These are phyloP conservation scores for Limonius californicus DNA, from an alignment of 1,140 invertebrate species.

Conservation along the genomic window DNA sequence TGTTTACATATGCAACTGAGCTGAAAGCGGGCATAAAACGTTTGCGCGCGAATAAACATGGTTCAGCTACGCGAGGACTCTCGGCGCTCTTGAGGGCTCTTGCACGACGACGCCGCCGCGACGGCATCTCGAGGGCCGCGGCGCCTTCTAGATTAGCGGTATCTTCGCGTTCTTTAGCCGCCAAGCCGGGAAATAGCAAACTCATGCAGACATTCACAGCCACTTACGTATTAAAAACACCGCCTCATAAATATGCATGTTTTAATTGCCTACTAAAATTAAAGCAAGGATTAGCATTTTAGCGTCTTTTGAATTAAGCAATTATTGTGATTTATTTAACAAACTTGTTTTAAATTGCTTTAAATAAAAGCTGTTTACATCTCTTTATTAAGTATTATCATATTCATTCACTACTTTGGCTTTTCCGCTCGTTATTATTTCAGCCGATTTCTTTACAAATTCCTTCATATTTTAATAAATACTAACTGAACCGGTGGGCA, in stretches of 20 bases:
- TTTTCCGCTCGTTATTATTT: too few species aligned
- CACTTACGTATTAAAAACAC: conserved; percentile 25
- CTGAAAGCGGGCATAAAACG: neutral
- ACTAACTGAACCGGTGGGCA: too few species aligned
- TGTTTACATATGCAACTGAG: conserved; percentile 10
- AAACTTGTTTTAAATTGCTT: conserved; percentile 15
- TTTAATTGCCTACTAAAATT: conserved; percentile 28
- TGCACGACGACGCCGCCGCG: conserved; percentile 5
- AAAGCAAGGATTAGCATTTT: conserved; percentile 23
- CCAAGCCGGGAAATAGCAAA: conserved; percentile 5
- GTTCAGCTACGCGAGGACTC: conserved; percentile 13
- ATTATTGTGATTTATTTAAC: conserved; percentile 26
- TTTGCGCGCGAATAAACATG: conserved; percentile 22
- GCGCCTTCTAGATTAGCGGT: conserved; percentile 15
- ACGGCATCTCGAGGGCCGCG: neutral
- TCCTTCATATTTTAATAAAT: too few species aligned
- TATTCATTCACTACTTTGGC: too few species aligned
- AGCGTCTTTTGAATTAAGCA: conserved; percentile 23
- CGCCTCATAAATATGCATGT: conserved; percentile 26
- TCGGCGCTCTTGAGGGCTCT: neutral
- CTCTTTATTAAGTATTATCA: neutral
- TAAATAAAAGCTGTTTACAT: conserved; percentile 10
- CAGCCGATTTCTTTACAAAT: too few species aligned
- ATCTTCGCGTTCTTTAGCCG: conserved; percentile 19
- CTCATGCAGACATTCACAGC: conserved; percentile 17